Evolutionary conservation across 2,797 vertebrate species (phyloP).

Genomic region (Periophthalmus magnuspinnatus): DNA sequence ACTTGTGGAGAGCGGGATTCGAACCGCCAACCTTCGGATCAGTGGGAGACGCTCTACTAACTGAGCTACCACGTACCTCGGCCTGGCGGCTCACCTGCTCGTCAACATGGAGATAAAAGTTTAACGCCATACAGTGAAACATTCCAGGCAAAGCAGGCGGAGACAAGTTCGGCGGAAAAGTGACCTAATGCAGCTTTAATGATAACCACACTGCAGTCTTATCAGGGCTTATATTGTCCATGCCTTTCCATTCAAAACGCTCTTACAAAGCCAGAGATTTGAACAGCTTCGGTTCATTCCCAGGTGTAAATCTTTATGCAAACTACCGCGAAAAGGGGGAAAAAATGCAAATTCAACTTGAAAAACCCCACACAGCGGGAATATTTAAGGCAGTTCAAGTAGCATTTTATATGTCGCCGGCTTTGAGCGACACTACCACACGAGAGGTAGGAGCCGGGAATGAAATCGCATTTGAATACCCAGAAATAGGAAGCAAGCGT

Average conservation of each 20-base stretch:
- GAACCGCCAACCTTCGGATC: no score
- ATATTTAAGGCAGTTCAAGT: slow-evolving; percentile 30
- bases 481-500: slow-evolving; percentile 12
- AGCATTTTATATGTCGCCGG: slow-evolving; percentile 14
- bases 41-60: no score
- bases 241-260: slow-evolving; percentile 21
- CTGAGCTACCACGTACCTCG: no score
- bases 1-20: no score
- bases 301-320: slow-evolving; percentile 34
- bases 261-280: slow-evolving; percentile 1
- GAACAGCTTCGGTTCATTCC: not conserved
- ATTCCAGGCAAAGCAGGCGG: no score
- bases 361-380: slow-evolving; percentile 19
- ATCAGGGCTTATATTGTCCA: slow-evolving; percentile 2
- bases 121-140: no score
- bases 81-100: no score
- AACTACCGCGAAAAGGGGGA: slow-evolving; percentile 13
- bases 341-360: slow-evolving; percentile 34
- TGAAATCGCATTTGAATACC: slow-evolving; percentile 7
- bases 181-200: no score
- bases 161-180: no score
- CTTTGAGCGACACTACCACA: not conserved
- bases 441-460: slow-evolving; percentile 15
- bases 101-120: no score
- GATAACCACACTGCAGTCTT: no score